Evolutionary conservation across 2,797 vertebrate species (phyloP), one percentile per base, ranked within the genome.

Genomic region (Trematomus bernacchii): DNA sequence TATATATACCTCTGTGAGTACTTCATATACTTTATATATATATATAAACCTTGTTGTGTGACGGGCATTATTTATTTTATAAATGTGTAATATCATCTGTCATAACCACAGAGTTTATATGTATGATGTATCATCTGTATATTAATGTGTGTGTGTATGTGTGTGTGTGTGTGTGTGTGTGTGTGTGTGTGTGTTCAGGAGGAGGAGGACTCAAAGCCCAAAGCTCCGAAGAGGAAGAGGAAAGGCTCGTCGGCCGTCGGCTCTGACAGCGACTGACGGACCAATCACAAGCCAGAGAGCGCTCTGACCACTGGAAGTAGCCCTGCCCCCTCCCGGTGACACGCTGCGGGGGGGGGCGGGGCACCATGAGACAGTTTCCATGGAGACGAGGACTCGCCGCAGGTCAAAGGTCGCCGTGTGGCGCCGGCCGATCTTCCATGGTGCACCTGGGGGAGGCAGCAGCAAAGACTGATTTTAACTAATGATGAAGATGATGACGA

Each of bases 201-300:
- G 89, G 97, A 98, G 21, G 97, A 98, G 73, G 97, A 98, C 88
- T 95, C 97, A 1, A 99, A 98, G 71, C 97, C 97, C 50, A 99
- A 98, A 91, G 96, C 97, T 1, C 93, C 96, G 8, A 99, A 99
- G 82, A 92, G 97, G 90, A 99, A 98, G 92, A 92, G 97, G 89
- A 99, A 98, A 91, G 96, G 97, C 9, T 98, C 96, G 0, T 97
- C 97, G 0, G 97, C 97, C 0, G 96, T 98, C 27, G 97, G 97
- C 66, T 98, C 97, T 0, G 97, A 98, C 94, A 99, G 97, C 79
- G 97, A 99, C 95, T 95, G 92, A 95, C 61, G 21, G 63, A 80
- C 86, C 88, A 76, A 82, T 87, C 78, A 62, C 47, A 80, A 15
- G 54, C 76, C 77, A 63, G 78, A 81, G 83, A 85, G 84, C 42